Evolutionary conservation across 1,140 invertebrate genomes (phyloP).

Genomic region (Drosophila sucinea): DNA sequence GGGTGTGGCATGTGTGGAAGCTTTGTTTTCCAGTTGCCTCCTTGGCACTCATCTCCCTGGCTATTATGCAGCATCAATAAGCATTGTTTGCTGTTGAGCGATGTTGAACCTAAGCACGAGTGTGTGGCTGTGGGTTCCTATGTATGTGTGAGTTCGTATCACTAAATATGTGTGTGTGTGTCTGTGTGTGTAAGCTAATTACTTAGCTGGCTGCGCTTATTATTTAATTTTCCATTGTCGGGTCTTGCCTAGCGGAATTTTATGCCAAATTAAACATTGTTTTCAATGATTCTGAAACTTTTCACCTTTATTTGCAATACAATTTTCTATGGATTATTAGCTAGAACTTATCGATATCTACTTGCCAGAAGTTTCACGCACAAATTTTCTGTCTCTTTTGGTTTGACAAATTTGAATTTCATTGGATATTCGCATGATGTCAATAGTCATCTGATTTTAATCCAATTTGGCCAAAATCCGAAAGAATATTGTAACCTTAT

Average conservation of each 20-base stretch:
- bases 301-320: not conserved
- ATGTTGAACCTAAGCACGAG: conserved; percentile 32
- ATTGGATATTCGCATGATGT: too few species aligned
- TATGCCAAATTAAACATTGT: conserved; percentile 25
- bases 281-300: not conserved
- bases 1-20: conserved; percentile 7
- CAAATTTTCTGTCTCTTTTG: too few species aligned
- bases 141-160: conserved; percentile 9
- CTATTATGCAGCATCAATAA: conserved; percentile 60
- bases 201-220: conserved; percentile 39
- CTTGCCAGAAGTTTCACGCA: not conserved
- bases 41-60: conserved; percentile 10
- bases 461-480: too few species aligned
- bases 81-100: conserved; percentile 48
- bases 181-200: conserved; percentile 37
- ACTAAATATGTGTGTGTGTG: conserved; percentile 14
- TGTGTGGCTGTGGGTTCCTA: not conserved
- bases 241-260: conserved; percentile 5
- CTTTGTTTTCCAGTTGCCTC: conserved; percentile 30
- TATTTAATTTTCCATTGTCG: conserved; percentile 35
- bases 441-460: too few species aligned
- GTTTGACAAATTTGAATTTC: too few species aligned
- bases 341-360: not conserved
- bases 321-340: not conserved
- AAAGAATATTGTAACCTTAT: too few species aligned